A percentile compares a stretch with the other conserved stretches of the same genome.
Conservation (phyloP, 2,797 vertebrate species). For the Cyprinella venusta region DNA sequence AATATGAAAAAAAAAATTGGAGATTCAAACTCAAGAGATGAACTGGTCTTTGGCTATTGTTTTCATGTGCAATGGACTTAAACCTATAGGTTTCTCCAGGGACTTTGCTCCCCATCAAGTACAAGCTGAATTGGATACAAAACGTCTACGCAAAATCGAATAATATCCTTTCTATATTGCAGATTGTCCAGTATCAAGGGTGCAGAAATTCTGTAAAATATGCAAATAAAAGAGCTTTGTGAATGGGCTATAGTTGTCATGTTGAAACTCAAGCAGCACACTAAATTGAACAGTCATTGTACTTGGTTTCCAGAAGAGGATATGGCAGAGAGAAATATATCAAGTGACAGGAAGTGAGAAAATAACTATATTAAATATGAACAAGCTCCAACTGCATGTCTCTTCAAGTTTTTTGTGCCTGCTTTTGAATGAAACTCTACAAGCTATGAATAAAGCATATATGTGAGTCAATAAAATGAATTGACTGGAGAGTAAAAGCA, state of each 20-base stretch:
- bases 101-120: not conserved
- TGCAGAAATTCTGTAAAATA: slow-evolving; percentile 11
- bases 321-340: slow-evolving; percentile 30
- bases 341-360: slow-evolving; percentile 31
- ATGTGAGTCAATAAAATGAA: slow-evolving; percentile 51
- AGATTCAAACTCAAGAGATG: slow-evolving; percentile 1
- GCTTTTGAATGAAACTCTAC: slow-evolving; percentile 33
- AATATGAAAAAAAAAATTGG: too few species aligned
- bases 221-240: slow-evolving; percentile 14
- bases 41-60: not conserved
- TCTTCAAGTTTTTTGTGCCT: slow-evolving; percentile 16
- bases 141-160: not conserved
- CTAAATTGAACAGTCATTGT: not conserved
- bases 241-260: not conserved
- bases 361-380: slow-evolving; percentile 37
- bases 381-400: not conserved
- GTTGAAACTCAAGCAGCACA: not conserved
- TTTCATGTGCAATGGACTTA: not conserved
- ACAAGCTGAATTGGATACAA: slow-evolving; percentile 10
- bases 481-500: slow-evolving; percentile 51
- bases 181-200: not conserved
- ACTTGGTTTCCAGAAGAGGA: slow-evolving; percentile 15
- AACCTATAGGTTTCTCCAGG: not conserved
- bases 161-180: not conserved
- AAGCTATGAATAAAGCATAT: slow-evolving; percentile 31